These are phyloP conservation scores for Calosoma granatense DNA, from an alignment of 1,140 invertebrate species.

Conservation along the genomic window DNA sequence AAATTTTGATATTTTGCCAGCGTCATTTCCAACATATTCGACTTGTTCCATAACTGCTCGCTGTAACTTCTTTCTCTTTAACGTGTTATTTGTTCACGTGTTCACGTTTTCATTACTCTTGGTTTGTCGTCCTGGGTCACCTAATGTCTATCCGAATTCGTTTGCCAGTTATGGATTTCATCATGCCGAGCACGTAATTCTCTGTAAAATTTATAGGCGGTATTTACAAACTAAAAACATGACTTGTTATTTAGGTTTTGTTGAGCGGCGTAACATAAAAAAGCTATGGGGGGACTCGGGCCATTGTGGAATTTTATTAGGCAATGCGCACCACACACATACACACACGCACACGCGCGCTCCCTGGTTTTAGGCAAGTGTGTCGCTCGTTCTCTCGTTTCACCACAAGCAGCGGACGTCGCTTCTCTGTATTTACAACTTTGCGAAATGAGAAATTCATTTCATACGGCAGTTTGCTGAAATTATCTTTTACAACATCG, in stretches of 20 bases:
- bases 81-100: too few species aligned
- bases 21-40: too few species aligned
- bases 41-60: too few species aligned
- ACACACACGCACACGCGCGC: neutral
- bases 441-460: constrained; percentile 2
- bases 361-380: neutral
- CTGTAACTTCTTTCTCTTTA: too few species aligned
- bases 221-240: constrained; percentile 2
- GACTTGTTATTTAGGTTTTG: constrained; percentile 9
- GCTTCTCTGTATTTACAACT: neutral
- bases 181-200: too few species aligned
- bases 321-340: neutral
- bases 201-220: constrained; percentile 1
- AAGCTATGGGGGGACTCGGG: too few species aligned
- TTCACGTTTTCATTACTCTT: too few species aligned
- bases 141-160: too few species aligned
- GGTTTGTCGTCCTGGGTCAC: too few species aligned
- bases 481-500: constrained; percentile 3
- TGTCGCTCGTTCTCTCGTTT: neutral
- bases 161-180: too few species aligned
- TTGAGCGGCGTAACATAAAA: neutral
- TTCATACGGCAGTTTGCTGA: neutral
- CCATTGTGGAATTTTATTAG: neutral
- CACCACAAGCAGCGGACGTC: too few species aligned
- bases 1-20: too few species aligned